These are phyloP conservation scores for Lasioglossum zephyrum DNA, from an alignment of 2,888 invertebrate genomes.

Conservation along the genomic window DNA sequence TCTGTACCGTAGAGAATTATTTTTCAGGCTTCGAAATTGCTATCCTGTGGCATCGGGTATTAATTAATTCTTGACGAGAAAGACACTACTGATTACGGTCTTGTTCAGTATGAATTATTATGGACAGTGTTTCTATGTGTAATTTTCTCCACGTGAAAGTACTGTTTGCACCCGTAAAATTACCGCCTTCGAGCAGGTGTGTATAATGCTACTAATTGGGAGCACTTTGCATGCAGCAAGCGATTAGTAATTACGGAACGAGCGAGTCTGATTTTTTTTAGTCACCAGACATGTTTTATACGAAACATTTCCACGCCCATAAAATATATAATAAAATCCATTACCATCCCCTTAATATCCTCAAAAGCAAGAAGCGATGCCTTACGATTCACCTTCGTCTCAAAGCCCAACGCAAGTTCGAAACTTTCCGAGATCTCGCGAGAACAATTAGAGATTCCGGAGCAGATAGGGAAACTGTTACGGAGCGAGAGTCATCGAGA, in stretches of 20 bases:
- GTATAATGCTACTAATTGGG: background rate
- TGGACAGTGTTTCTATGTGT: background rate
- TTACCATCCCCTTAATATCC: background rate
- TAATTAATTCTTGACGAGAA: background rate
- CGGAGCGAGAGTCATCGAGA: background rate
- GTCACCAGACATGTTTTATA: too few species aligned
- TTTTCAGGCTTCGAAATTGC: background rate
- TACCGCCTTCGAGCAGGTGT: background rate
- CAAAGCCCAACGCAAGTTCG: background rate
- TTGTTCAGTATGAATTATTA: background rate
- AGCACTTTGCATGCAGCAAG: background rate
- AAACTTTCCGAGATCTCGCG: background rate
- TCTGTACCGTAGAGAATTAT: background rate
- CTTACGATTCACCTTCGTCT: background rate
- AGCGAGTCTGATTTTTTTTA: too few species aligned
- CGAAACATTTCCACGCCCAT: too few species aligned
- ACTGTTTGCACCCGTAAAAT: background rate
- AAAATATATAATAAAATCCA: too few species aligned
- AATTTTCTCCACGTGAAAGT: background rate
- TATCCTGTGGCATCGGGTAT: background rate
- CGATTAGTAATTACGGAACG: too few species aligned
- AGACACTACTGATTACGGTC: background rate
- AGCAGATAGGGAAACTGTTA: background rate
- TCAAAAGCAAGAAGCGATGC: background rate
- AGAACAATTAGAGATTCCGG: background rate